Evolutionary conservation across 1,140 invertebrate species (phyloP), one percentile per base, ranked within the genome.

Genomic region (Rhagoletis pomonella): DNA sequence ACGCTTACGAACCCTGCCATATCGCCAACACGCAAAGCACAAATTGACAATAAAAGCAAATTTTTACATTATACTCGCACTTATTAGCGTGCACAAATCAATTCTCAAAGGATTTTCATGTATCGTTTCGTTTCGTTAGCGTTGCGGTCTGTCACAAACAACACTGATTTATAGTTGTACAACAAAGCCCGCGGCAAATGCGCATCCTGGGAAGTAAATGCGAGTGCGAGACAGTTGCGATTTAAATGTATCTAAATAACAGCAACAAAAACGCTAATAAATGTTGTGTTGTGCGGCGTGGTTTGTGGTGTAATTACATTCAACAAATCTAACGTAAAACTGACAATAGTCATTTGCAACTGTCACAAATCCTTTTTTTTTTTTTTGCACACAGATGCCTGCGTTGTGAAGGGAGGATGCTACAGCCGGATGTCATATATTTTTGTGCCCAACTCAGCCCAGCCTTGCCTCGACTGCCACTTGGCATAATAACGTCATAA

Each of bases 101-200:
- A 91, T 91, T 91, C 90, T 91, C 90, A 90, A 89, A 90, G 90
- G 90, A 91, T 91, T 91, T 91, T 90, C 89, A 81, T 87, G 90
- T 29, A 29, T 29, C 29, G 29, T 29, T 29, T 91, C 89, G 91
- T 91, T 17, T 81, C 10, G 44, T 47, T 19, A 9, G 19, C 7
- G 73, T 10, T 81, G 73, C 73, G 73, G 73, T 81, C 50, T 81
- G 73, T 58, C 73, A 50, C 14, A 50, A n/a, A 4, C 73, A 55
- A 81, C 73, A 81, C 47, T 81, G 73, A 81, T 81, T 81, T 81
- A 81, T 81, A 29, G 73, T 81, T 19, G 29, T 9, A 39, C 29
- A 67, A 67, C 3, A 29, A 65, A 44, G 4, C 29, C 29, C 29
- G 29, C 6, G 1, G 12, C 1, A 9, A 17, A n/a, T 55, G 17